Evolutionary conservation across 2,888 invertebrate genomes (phyloP), one percentile per base, ranked within the genome.

Genomic region (Catocala nupta): DNA sequence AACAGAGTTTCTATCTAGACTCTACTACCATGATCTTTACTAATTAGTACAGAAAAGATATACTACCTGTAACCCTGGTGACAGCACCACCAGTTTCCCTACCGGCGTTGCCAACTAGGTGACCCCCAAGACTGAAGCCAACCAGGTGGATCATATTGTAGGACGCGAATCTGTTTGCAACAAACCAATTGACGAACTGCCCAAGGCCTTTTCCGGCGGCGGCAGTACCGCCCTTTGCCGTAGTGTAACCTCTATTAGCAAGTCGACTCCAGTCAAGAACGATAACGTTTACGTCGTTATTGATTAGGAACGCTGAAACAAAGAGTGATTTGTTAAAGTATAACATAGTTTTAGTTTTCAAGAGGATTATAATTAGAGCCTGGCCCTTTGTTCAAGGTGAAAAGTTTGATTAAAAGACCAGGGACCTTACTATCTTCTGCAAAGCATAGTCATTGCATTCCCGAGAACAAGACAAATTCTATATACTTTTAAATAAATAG

Each of bases 111-210:
- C 91, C 92, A 13, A 89, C 93, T 0, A 94, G 58, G 68, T 95
- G 95, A 45, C 91, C 90, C 3, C 94, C 95, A 62, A 95, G 82
- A 73, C 94, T 93, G 77, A 94, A 91, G 34, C 95, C 95, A n/a
- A 92, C 77, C n/a, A 94, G 72, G 58, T 95, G 94, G 72, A 94
- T 86, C 13, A 73, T 72, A 45, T 77, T 70, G 45, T 80, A 83
- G 0, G 83, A 76, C 1, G 86, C 81, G 0, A 44, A 36, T 13
- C 90, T 89, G 49, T 87, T 84, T 65, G 82, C 73, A 1, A 92
- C 71, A 69, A 90, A 92, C 12, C 78, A 75, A 1, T 94, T 64
- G 7, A 63, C 11, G 75, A 95, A 92, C 61, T 85, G 81, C 8
- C 94, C 94, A 0, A 93, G 71, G 1, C 85, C 89, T 16, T 83